phyloP scores from a whole-genome alignment of 1,140 invertebrate species.

The Drosophila teissieri region DNA sequence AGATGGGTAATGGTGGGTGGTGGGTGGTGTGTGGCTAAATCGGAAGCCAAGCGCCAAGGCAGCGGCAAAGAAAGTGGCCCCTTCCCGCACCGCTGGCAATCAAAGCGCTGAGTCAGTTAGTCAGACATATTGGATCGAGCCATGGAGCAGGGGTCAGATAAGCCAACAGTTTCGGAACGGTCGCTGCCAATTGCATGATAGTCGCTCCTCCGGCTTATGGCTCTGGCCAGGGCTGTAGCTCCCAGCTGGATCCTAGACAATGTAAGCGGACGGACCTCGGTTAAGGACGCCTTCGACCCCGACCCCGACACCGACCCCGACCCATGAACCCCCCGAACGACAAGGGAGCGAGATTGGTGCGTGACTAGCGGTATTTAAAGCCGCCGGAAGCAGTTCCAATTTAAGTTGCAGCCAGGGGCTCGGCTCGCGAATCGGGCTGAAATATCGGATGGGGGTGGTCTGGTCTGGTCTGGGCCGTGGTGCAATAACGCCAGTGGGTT shows the following conservation, averaged over 20 bases:
- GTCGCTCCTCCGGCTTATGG: slow-evolving; percentile 32
- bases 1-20: too few species aligned
- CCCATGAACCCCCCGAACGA: neutral
- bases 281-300: slow-evolving; percentile 64
- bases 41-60: slow-evolving; percentile 72
- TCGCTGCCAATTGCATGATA: slow-evolving; percentile 63
- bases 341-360: slow-evolving; percentile 52
- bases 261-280: slow-evolving; percentile 45
- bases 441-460: neutral
- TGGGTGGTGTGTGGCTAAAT: slow-evolving; percentile 1
- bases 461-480: neutral
- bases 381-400: slow-evolving; percentile 83
- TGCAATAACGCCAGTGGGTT: slow-evolving; percentile 20
- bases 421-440: slow-evolving; percentile 20
- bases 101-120: slow-evolving; percentile 82
- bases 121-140: slow-evolving; percentile 75
- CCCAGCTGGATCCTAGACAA: slow-evolving; percentile 52
- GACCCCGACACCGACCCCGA: too few species aligned
- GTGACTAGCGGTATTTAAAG: slow-evolving; percentile 83
- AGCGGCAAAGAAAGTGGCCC: slow-evolving; percentile 72
- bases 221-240: slow-evolving; percentile 1
- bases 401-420: slow-evolving; percentile 75
- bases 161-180: slow-evolving; percentile 20
- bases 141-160: slow-evolving; percentile 39
- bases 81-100: slow-evolving; percentile 60